Evolutionary conservation across 2,888 invertebrate genomes (phyloP).

Genomic region (Odontomyia ornata): DNA sequence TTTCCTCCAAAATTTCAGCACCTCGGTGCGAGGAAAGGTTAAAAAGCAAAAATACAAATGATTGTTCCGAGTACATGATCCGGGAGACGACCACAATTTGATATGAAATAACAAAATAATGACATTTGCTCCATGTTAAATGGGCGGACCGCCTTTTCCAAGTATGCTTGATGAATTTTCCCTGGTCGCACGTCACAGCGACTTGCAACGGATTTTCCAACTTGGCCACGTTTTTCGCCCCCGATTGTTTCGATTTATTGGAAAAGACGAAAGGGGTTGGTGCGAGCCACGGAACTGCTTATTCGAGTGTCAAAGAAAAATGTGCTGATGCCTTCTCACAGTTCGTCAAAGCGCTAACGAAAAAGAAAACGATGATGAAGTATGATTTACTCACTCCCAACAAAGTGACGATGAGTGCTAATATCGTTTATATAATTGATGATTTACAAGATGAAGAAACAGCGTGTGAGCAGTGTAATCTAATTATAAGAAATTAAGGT

Average conservation of each 20-base stretch:
- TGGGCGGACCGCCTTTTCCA: slow-evolving; percentile 50
- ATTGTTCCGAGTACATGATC: slow-evolving; percentile 15
- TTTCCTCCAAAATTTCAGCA: slow-evolving; percentile 36
- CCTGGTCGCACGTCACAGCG: neutral
- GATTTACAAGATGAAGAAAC: slow-evolving; percentile 26
- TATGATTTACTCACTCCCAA: slow-evolving; percentile 11
- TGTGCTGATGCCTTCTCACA: slow-evolving; percentile 22
- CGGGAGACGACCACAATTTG: neutral
- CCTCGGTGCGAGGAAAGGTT: slow-evolving; percentile 14
- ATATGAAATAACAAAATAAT: slow-evolving; percentile 41
- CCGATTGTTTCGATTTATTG: slow-evolving; percentile 38
- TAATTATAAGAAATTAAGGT: slow-evolving; percentile 18
- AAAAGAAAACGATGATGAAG: slow-evolving; percentile 17
- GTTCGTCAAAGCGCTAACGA: neutral
- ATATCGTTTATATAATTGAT: slow-evolving; percentile 29
- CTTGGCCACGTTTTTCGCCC: neutral
- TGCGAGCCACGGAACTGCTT: neutral
- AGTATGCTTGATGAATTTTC: slow-evolving; percentile 50
- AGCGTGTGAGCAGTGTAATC: slow-evolving; percentile 17
- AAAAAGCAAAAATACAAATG: slow-evolving; percentile 20
- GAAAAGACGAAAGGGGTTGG: slow-evolving; percentile 19
- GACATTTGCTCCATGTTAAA: slow-evolving; percentile 50
- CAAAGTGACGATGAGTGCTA: slow-evolving; percentile 13
- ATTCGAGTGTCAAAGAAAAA: neutral
- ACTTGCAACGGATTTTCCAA: slow-evolving; percentile 19